Evolutionary conservation across 2,888 invertebrate genomes (phyloP).

Genomic region (Eristalis tenax): DNA sequence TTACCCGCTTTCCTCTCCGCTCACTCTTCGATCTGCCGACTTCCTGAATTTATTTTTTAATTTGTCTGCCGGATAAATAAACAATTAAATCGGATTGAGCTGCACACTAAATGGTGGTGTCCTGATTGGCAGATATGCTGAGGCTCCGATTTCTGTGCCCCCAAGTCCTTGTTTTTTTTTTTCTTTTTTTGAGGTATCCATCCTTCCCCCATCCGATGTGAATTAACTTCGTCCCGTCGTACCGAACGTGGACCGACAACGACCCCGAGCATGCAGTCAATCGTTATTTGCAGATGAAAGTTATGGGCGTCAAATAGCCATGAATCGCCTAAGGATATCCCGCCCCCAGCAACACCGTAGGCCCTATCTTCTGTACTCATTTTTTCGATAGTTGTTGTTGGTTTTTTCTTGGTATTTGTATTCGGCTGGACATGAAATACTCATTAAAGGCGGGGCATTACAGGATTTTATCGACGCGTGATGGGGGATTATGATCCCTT

Average conservation of each 20-base stretch:
- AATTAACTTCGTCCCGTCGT: slow-evolving; percentile 57
- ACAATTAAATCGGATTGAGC: slow-evolving; percentile 50
- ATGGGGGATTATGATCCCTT: slow-evolving; percentile 46
- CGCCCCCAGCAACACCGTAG: neutral
- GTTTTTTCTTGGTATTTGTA: slow-evolving; percentile 4
- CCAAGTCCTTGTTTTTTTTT: slow-evolving; percentile 14
- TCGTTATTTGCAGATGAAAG: slow-evolving; percentile 53
- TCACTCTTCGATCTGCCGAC: neutral
- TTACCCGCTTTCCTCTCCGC: neutral
- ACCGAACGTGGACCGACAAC: slow-evolving; percentile 22
- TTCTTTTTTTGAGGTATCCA: neutral
- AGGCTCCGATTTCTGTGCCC: neutral
- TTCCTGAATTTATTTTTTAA: slow-evolving; percentile 34
- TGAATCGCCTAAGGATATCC: slow-evolving; percentile 29
- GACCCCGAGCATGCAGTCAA: slow-evolving; percentile 42
- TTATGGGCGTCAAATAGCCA: slow-evolving; percentile 36
- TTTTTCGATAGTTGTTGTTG: neutral
- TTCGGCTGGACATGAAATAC: slow-evolving; percentile 48
- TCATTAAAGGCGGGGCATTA: slow-evolving; percentile 55
- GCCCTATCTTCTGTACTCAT: neutral
- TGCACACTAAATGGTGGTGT: slow-evolving; percentile 37
- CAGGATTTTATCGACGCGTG: slow-evolving; percentile 44
- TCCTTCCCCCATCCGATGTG: slow-evolving; percentile 12
- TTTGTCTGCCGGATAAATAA: slow-evolving; percentile 54
- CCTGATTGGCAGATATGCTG: slow-evolving; percentile 24